Evolutionary conservation across 2,888 invertebrate genomes (phyloP), one percentile per base, ranked within the genome.

Genomic region (Carabus problematicus): DNA sequence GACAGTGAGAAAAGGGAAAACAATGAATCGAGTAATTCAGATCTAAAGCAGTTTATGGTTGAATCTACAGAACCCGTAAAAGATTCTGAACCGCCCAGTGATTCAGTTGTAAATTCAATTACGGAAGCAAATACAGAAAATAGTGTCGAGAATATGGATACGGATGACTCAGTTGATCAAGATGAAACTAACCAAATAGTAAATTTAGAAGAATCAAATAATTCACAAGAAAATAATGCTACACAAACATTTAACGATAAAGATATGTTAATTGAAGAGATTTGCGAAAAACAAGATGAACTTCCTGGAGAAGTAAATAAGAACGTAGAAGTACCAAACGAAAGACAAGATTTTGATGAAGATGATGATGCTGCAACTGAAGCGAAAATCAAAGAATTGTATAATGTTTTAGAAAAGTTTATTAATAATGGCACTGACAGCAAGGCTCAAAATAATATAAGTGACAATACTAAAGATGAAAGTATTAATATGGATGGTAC

Each of bases 401-500:
- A 54, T 12, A 11, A 54, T 7, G 42, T 60, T 19, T 59, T 49
- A 59, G 58, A 71, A 14, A 64, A 71, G 19, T 49, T 41, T 45
- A 70, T 62, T 43, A 19, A 41, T 12, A 59, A 18, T 4, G 19
- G 29, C 43, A 49, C 39, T 9, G 16, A 67, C 19, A n/a, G n/a
- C 18, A 42, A 29, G 2, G 6, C 41, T 12, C 29, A 39, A n/a
- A 40, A 42, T 43, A 56, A 18, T n/a, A n/a, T n/a, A 16, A 29
- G 49, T 61, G 78, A 79, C 71, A 76, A 77, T 66, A 82, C 82
- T 72, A 80, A 81, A 49, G 82, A 83, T 73, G 78, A 82, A 75
- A 82, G 82, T 73, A 72, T 82, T 41, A 79, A 82, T 72, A 79
- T 82, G 75, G 81, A 80, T 52, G 81, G 84, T 71, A 81, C 84